These are phyloP conservation scores for Hemicrepidius hirtus DNA, from an alignment of 2,888 invertebrate genomes.

Conservation along the genomic window DNA sequence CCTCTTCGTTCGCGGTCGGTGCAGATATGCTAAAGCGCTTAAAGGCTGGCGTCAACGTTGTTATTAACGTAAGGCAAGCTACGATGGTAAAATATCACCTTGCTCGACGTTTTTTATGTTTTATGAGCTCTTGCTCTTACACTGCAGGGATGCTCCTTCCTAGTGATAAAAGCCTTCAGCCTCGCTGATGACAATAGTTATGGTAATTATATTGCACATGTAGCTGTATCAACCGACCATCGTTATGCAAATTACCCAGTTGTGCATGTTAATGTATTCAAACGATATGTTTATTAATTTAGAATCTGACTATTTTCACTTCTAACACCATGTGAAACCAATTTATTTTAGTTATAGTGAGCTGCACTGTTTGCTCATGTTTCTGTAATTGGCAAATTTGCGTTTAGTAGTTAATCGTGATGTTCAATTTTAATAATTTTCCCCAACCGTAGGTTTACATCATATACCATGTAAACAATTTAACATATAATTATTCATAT, in stretches of 20 bases:
- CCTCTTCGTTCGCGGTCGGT: constrained; percentile 46
- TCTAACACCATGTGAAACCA: constrained; percentile 40
- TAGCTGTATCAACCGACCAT: constrained; percentile 47
- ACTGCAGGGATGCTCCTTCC: constrained; percentile 46
- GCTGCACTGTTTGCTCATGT: constrained; percentile 23
- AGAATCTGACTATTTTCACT: constrained; percentile 41
- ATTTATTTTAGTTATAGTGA: constrained; percentile 36
- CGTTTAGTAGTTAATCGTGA: constrained; percentile 22
- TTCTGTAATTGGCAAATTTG: constrained; percentile 24
- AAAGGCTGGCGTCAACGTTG: constrained; percentile 49
- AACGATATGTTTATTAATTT: constrained; percentile 55
- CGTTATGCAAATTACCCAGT: constrained; percentile 52
- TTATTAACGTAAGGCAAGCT: constrained; percentile 51
- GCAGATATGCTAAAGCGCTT: constrained; percentile 51
- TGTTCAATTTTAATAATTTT: constrained; percentile 7
- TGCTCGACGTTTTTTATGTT: constrained; percentile 50
- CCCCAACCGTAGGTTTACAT: no score
- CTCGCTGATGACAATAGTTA: constrained; percentile 51
- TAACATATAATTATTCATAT: no score
- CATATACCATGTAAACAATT: no score
- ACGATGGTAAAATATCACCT: constrained; percentile 51
- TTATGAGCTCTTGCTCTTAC: constrained; percentile 52
- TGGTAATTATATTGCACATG: constrained; percentile 53
- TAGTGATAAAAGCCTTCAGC: constrained; percentile 47
- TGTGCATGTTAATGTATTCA: constrained; percentile 54